These are phyloP conservation scores for Anhinga anhinga DNA, from an alignment of 2,113 vertebrate genomes.

Conservation along the genomic window DNA sequence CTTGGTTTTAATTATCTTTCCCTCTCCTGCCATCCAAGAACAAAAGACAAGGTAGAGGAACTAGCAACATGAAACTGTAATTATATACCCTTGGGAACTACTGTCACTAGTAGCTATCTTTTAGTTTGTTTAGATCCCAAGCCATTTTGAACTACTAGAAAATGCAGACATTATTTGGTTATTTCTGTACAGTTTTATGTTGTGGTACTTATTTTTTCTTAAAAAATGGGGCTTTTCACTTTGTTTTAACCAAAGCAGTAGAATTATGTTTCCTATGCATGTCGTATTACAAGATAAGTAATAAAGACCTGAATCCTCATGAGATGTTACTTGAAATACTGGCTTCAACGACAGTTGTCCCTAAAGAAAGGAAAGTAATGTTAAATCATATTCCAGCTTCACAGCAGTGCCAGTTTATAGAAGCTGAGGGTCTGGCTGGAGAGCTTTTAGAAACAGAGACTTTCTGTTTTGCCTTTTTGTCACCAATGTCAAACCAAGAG, in stretches of 20 bases:
- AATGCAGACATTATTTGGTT: background rate
- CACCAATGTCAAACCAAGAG: background rate
- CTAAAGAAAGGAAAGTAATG: background rate
- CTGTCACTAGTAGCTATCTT: background rate
- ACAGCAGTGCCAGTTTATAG: background rate
- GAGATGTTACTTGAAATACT: background rate
- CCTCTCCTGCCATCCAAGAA: background rate
- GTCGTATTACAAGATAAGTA: background rate
- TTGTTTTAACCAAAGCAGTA: background rate
- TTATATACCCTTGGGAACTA: background rate
- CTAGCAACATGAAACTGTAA: background rate
- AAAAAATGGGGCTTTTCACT: background rate
- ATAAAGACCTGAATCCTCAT: background rate
- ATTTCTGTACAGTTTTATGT: background rate
- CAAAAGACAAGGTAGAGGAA: background rate
- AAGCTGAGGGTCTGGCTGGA: background rate
- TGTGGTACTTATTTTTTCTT: background rate
- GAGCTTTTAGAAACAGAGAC: background rate
- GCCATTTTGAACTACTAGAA: background rate
- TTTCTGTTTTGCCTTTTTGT: background rate
- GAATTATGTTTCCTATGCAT: background rate
- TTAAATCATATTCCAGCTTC: background rate
- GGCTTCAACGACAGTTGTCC: background rate
- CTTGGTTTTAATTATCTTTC: background rate
- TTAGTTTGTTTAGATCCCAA: background rate